A percentile compares a stretch with the other conserved stretches of the same genome.
Evolutionary conservation across 2,888 invertebrate species (phyloP).

Genomic region (Hesperia comma): DNA sequence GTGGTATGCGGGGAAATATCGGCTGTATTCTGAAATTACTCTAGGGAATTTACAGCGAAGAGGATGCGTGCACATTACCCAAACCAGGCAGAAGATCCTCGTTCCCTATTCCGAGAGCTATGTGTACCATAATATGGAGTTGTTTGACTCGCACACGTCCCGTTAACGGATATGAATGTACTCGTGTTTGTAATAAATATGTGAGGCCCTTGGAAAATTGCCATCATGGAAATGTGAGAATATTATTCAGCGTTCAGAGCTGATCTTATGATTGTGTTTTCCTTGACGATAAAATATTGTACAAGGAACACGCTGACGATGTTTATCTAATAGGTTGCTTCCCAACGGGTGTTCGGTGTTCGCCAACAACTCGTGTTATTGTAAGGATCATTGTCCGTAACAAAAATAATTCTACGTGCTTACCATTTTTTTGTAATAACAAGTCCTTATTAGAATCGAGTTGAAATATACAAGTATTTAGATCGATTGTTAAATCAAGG

Average conservation of each 20-base stretch:
- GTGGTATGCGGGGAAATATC: background rate
- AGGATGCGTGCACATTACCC: background rate
- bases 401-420: too few relatives aligned
- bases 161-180: constrained; percentile 37
- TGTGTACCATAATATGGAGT: constrained; percentile 27
- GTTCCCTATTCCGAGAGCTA: constrained; percentile 4
- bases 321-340: background rate
- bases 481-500: too few relatives aligned
- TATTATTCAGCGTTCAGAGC: constrained; percentile 31
- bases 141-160: constrained; percentile 34
- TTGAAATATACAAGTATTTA: too few relatives aligned
- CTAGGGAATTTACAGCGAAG: constrained; percentile 2
- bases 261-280: constrained; percentile 34
- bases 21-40: background rate
- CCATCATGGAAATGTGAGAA: constrained; percentile 36
- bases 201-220: constrained; percentile 38
- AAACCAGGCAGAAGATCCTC: constrained; percentile 4
- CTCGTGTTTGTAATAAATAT: constrained; percentile 38
- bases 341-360: background rate
- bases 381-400: too few relatives aligned
- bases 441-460: too few relatives aligned
- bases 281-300: constrained; percentile 20
- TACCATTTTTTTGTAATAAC: too few relatives aligned
- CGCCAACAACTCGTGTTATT: background rate
- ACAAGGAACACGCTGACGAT: constrained; percentile 18